Evolutionary conservation across 1,140 invertebrate genomes (phyloP).

Genomic region (Atta texana): DNA sequence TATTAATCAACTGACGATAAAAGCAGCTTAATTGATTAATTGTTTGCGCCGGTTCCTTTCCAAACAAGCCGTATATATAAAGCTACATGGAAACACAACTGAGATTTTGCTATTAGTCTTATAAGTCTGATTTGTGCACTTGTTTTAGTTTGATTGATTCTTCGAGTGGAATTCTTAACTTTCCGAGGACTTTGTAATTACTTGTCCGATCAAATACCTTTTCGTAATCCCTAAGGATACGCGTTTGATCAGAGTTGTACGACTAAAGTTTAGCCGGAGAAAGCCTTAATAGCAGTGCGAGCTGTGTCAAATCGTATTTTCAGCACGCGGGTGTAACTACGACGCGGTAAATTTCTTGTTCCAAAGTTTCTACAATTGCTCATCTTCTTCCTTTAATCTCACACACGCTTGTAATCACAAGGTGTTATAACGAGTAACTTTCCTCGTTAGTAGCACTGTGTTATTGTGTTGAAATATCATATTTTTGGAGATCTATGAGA

Average conservation of each 20-base stretch:
- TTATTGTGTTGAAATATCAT: conserved; percentile 32
- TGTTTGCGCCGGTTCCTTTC: not conserved
- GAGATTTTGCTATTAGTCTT: not conserved
- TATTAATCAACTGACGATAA: conserved; percentile 58
- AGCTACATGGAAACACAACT: conserved; percentile 17
- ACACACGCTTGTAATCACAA: conserved; percentile 51
- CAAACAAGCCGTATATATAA: not conserved
- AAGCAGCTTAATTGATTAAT: not conserved
- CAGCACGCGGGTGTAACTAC: conserved; percentile 27
- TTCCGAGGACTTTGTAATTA: not conserved
- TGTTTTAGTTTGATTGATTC: conserved; percentile 40
- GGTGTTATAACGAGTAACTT: conserved; percentile 42
- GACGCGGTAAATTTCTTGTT: conserved; percentile 37
- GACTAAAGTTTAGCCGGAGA: conserved; percentile 31
- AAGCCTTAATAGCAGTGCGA: conserved; percentile 3
- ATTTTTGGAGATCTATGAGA: not conserved
- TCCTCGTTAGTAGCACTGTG: conserved; percentile 6
- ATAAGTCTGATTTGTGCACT: conserved; percentile 19
- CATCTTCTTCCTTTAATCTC: conserved; percentile 61
- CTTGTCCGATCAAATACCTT: conserved; percentile 8
- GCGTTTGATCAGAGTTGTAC: conserved; percentile 17
- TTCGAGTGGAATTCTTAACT: conserved; percentile 8
- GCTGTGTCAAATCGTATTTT: conserved; percentile 38
- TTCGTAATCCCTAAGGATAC: not conserved
- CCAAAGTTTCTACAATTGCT: conserved; percentile 45